Conservation (phyloP, 1,140 invertebrate species). For the Triops cancriformis region DNA sequence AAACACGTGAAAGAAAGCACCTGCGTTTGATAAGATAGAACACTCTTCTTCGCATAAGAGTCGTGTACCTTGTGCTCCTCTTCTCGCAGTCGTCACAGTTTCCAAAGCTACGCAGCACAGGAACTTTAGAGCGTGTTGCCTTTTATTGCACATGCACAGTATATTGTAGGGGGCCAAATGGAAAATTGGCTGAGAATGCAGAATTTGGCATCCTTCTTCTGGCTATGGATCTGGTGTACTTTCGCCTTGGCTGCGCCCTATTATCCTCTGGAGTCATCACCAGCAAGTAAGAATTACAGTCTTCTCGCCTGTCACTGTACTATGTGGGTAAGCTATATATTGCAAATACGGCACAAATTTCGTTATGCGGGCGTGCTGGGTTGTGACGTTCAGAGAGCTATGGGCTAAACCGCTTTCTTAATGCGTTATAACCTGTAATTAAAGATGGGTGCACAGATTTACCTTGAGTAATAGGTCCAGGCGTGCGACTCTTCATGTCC, state of each 20-base stretch:
- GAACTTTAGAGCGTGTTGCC: background rate
- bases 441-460: background rate
- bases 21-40: background rate
- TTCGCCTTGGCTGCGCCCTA: background rate
- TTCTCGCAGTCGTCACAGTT: background rate
- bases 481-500: conserved; percentile 24
- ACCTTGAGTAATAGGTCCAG: background rate
- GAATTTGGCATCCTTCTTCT: background rate
- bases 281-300: background rate
- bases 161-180: background rate
- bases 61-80: background rate
- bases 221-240: background rate
- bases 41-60: background rate
- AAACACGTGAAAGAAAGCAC: background rate
- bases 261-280: background rate
- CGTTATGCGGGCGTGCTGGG: too few species aligned
- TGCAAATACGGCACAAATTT: too few species aligned
- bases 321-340: too few species aligned
- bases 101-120: background rate
- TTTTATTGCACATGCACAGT: background rate
- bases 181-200: background rate
- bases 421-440: too few species aligned
- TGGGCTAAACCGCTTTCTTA: too few species aligned
- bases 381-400: too few species aligned
- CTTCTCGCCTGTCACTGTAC: too few species aligned